These are phyloP conservation scores for Grammomys surdaster DNA, from an alignment of 2,113 vertebrate genomes.

Conservation along the genomic window DNA sequence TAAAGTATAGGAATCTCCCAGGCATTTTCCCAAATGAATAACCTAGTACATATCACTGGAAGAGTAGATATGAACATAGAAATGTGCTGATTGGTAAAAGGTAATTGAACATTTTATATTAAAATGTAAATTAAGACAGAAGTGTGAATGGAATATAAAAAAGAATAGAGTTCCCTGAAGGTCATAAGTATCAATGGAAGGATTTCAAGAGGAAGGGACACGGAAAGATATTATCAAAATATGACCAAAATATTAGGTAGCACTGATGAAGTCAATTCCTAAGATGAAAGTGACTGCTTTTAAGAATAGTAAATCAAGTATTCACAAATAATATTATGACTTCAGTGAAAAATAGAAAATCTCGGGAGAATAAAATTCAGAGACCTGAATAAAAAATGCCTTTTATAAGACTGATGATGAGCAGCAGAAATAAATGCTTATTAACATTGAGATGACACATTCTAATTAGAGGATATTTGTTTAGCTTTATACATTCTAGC, in stretches of 20 bases:
- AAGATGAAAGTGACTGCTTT: not conserved
- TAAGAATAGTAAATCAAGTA: not conserved
- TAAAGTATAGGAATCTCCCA: not conserved
- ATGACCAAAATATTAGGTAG: not conserved
- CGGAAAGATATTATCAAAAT: not conserved
- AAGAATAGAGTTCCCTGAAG: not conserved
- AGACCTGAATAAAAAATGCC: not conserved
- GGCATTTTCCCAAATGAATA: not conserved
- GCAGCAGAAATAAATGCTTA: constrained; percentile 31
- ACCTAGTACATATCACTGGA: not conserved
- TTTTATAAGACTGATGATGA: not conserved
- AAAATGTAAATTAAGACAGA: constrained; percentile 25
- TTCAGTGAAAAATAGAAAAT: constrained; percentile 37
- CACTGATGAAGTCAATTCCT: not conserved
- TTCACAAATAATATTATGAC: not conserved
- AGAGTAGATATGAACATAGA: not conserved
- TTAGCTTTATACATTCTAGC: not conserved
- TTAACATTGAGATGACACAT: not conserved
- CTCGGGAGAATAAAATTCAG: not conserved
- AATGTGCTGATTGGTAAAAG: not conserved
- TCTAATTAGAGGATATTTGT: not conserved
- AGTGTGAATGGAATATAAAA: constrained; percentile 15
- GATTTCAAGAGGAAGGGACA: not conserved
- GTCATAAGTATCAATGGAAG: not conserved
- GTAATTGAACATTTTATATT: not conserved